A percentile compares a stretch with the other conserved stretches of the same genome.
Conservation (phyloP, 53 echinoderm and acorn worm species). For the Crossaster papposus region DNA sequence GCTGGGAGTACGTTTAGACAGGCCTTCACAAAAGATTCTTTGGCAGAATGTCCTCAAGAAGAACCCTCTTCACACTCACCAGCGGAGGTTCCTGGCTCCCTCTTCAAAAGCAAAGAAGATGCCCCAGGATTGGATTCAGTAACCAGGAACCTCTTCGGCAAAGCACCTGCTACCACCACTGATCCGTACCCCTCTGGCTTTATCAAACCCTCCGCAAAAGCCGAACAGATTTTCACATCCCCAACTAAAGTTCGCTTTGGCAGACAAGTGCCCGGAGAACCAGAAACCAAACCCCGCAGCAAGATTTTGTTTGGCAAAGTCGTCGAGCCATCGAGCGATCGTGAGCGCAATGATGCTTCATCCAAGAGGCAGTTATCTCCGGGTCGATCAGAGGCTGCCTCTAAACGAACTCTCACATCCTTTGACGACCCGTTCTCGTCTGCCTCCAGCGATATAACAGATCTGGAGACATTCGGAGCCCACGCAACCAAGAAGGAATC, state of each 20-base stretch:
- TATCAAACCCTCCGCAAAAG: not conserved
- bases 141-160: slow-evolving; percentile 58
- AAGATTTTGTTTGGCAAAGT: slow-evolving; percentile 5
- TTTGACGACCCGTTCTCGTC: slow-evolving; percentile 64
- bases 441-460: slow-evolving; percentile 68
- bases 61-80: not conserved
- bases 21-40: not conserved
- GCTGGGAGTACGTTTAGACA: not conserved
- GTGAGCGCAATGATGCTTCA: slow-evolving; percentile 9
- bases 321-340: not conserved
- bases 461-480: slow-evolving; percentile 90
- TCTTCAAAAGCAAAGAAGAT: slow-evolving; percentile 12
- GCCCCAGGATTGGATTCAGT: slow-evolving; percentile 37
- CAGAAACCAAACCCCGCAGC: not conserved
- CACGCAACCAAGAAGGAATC: not conserved
- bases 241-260: slow-evolving; percentile 2
- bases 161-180: not conserved
- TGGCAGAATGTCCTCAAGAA: not conserved
- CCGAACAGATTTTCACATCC: not conserved
- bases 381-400: slow-evolving; percentile 28
- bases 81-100: slow-evolving; percentile 6
- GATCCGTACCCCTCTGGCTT: not conserved
- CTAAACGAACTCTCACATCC: slow-evolving; percentile 52
- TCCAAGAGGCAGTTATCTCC: slow-evolving; percentile 68
- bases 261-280: not conserved